These are phyloP conservation scores for Aulostomus chinensis DNA, from an alignment of 2,797 vertebrate species.

Conservation along the genomic window DNA sequence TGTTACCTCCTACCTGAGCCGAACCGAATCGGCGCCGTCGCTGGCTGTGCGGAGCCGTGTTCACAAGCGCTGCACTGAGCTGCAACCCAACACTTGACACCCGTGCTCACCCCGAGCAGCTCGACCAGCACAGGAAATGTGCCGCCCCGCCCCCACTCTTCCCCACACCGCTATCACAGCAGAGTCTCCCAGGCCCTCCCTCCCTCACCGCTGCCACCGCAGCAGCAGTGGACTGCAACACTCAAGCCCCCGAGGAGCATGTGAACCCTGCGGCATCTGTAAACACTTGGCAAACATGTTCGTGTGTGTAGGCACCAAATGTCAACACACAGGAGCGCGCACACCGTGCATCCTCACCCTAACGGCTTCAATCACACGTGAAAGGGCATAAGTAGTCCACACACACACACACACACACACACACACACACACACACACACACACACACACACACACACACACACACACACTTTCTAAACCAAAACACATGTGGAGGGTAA, in stretches of 20 bases:
- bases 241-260: constrained; percentile 45
- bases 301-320: constrained; percentile 35
- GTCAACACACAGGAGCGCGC: constrained; percentile 18
- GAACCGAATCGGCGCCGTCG: constrained; percentile 18
- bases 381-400: constrained; percentile 4
- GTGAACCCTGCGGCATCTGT: constrained; percentile 43
- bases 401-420: constrained; percentile 12
- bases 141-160: constrained; percentile 3
- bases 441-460: constrained; percentile 19
- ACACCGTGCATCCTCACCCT: neutral
- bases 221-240: constrained; percentile 51
- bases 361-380: constrained; percentile 7
- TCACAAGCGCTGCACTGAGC: constrained; percentile 37
- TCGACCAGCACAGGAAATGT: constrained; percentile 69
- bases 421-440: constrained; percentile 3
- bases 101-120: constrained; percentile 61
- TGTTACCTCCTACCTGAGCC: neutral
- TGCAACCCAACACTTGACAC: constrained; percentile 74
- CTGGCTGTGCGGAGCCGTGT: constrained; percentile 16
- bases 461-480: constrained; percentile 48
- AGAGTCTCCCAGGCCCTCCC: constrained; percentile 41
- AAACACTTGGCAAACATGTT: constrained; percentile 55
- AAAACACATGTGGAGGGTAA: constrained; percentile 71
- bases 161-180: constrained; percentile 17
- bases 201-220: constrained; percentile 30